Percentiles rank a stretch among this genome's conserved stretches.
phyloP scores from a whole-genome alignment of 37 sponge, comb jelly and placozoan genomes.

The Axinella damicornis region DNA sequence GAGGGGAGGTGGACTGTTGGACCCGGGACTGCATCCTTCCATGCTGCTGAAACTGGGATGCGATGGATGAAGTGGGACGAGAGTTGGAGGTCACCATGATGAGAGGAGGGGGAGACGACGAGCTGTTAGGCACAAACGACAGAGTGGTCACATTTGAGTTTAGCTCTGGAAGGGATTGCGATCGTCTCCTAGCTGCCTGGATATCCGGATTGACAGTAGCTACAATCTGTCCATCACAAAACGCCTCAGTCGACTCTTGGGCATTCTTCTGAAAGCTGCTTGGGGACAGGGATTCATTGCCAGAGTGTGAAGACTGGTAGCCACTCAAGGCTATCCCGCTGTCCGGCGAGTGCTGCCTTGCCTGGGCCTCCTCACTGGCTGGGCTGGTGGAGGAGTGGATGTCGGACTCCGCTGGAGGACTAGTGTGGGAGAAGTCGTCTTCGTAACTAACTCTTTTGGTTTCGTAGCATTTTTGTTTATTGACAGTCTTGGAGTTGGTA shows the following conservation, averaged over 20 bases:
- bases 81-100: too few species aligned
- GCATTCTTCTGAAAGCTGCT: background rate
- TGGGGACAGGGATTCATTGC: conserved; percentile 48
- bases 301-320: conserved; percentile 35
- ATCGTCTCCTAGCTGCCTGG: conserved; percentile 18
- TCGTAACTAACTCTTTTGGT: too few species aligned
- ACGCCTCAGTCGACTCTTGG: background rate
- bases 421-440: background rate
- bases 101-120: background rate
- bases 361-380: background rate
- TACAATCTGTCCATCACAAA: background rate
- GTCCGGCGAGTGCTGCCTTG: conserved; percentile 42
- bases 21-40: background rate
- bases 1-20: background rate
- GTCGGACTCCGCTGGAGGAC: background rate
- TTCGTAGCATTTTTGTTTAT: too few species aligned
- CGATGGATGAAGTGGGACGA: background rate
- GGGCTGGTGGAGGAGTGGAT: background rate
- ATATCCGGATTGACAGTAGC: background rate
- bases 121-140: background rate
- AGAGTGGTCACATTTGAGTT: background rate
- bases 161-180: conserved; percentile 17
- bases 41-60: background rate
- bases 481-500: background rate
- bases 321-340: conserved; percentile 38